Evolutionary conservation across 1,140 invertebrate species (phyloP).

Genomic region (Planococcus citri): DNA sequence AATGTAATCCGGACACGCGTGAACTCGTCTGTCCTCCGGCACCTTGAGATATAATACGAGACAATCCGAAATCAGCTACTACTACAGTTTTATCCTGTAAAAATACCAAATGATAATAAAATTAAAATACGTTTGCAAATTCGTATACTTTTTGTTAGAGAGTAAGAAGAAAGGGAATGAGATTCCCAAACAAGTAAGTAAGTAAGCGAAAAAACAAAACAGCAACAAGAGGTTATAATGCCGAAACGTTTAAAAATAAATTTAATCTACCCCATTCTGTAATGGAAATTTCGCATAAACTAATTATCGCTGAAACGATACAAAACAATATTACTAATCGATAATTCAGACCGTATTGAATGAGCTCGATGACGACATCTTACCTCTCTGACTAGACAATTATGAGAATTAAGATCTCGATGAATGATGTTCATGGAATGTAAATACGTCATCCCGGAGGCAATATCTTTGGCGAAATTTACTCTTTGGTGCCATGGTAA

Average conservation of each 20-base stretch:
- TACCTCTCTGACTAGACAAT: constrained; percentile 78
- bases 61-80: constrained; percentile 88
- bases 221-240: too few relatives aligned
- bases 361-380: constrained; percentile 21
- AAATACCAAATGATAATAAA: constrained; percentile 24
- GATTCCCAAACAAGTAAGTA: too few relatives aligned
- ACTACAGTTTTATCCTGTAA: constrained; percentile 71
- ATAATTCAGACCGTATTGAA: too few relatives aligned
- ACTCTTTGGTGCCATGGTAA: constrained; percentile 72
- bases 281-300: too few relatives aligned
- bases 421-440: constrained; percentile 92
- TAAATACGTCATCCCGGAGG: constrained; percentile 83
- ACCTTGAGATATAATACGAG: constrained; percentile 63
- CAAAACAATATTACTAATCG: too few relatives aligned
- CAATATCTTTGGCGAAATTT: constrained; percentile 79
- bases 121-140: background rate
- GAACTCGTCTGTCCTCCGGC: constrained; percentile 13
- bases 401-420: constrained; percentile 90
- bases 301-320: too few relatives aligned
- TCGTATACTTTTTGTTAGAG: background rate
- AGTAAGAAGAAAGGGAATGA: too few relatives aligned
- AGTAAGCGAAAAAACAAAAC: too few relatives aligned
- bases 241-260: too few relatives aligned
- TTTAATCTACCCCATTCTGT: too few relatives aligned
- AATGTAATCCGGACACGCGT: background rate